Percentiles rank a stretch among this genome's conserved stretches.
These are phyloP conservation scores for Plusia festucae DNA, from an alignment of 2,888 invertebrate genomes.

Conservation along the genomic window DNA sequence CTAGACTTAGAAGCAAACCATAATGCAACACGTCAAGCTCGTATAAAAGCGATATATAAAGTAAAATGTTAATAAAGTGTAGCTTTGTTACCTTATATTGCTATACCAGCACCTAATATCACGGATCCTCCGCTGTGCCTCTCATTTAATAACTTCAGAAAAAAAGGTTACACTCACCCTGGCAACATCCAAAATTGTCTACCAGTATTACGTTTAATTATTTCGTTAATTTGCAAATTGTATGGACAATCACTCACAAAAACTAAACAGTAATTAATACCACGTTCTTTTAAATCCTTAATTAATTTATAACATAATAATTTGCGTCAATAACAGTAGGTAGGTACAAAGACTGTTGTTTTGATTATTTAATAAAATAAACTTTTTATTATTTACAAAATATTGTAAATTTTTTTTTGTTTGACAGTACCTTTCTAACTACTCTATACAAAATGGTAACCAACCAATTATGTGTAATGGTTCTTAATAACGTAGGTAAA, in stretches of 20 bases:
- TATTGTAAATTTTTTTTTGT: too few relatives aligned
- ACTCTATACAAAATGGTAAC: neutral
- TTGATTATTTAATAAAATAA: too few relatives aligned
- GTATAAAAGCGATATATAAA: neutral
- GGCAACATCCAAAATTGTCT: neutral
- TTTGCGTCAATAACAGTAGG: too few relatives aligned
- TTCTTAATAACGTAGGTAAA: neutral
- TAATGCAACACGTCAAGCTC: neutral
- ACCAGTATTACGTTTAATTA: neutral
- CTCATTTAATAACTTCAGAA: neutral
- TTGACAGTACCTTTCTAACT: neutral
- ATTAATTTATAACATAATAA: too few relatives aligned
- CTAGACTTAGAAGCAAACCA: neutral
- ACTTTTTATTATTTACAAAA: too few relatives aligned
- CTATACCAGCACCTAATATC: neutral
- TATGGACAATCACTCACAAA: slow-evolving; percentile 4
- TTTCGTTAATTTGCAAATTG: slow-evolving; percentile 4
- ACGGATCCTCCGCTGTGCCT: neutral
- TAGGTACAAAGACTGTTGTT: too few relatives aligned
- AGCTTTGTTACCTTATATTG: neutral
- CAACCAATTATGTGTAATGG: slow-evolving; percentile 1
- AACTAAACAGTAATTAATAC: neutral
- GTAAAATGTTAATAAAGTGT: neutral
- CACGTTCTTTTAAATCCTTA: neutral
- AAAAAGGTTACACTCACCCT: neutral